Base-by-base conservation (phyloP, 2,113 vertebrate species). In the Plecturocebus donacophilus region DNA sequence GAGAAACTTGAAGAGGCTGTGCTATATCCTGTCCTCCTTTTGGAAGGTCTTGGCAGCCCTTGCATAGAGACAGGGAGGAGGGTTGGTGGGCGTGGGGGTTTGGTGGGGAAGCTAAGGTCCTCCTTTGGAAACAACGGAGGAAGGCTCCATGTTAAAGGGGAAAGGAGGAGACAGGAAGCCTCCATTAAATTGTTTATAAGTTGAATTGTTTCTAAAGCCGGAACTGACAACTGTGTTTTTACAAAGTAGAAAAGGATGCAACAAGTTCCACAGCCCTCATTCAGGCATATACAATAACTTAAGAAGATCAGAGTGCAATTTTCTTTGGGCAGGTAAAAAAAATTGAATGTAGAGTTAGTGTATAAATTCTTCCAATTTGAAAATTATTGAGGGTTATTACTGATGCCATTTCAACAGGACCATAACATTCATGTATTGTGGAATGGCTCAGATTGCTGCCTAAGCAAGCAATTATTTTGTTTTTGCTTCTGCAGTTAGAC, bases 131-230 rank as follows among this genome's bases (percentile, higher is more conserved):
- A 94, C 66, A 56, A 52, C 3, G 49, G 94, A 97, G 95, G 97
- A 98, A 97, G 94, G 95, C 96, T 96, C 87, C 94, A 92, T 58
- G 90, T 95, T 96, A 92, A 90, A 95, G 95, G 96, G 98, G 87
- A 98, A 97, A 98, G 95, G 96, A 97, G 97, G 97, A 88, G 96
- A 98, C 98, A 97, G 98, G 98, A 98, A 98, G 90, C 90, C 84
- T 87, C 95, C 94, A 94, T 95, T 97, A 97, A 98, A 96, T 70
- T 98, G 97, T 98, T 98, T 98, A 97, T 97, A 97, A 96, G 25
- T 96, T 85, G 96, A 96, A 98, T 97, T 98, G 96, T 97, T 97
- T 97, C 95, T 97, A 90, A 97, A 96, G 81, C 96, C 58, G 92
- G 97, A 98, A 97, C 90, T 98, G 95, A 97, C 97, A 96, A 98